Evolutionary conservation across 2,888 invertebrate species (phyloP).

Genomic region (Drosophila mimetica): DNA sequence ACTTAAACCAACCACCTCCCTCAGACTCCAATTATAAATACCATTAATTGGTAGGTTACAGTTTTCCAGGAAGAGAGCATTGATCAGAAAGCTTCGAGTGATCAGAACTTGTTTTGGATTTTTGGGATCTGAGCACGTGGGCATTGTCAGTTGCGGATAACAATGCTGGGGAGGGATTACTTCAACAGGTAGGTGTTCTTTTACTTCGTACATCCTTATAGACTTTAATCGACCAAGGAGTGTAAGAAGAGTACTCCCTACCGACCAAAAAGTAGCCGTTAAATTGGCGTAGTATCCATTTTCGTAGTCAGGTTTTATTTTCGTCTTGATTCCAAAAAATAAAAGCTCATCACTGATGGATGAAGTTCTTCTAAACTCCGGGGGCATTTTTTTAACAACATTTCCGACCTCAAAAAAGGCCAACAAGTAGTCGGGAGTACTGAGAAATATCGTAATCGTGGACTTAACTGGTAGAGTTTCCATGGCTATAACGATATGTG

Average conservation of each 20-base stretch:
- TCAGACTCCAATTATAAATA: conserved; percentile 15
- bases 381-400: not conserved
- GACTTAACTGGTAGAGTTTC: conserved; percentile 1
- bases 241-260: conserved; percentile 2
- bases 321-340: not conserved
- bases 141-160: conserved; percentile 6
- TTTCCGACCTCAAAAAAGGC: conserved; percentile 9
- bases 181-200: not conserved
- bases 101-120: not conserved
- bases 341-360: conserved; percentile 10
- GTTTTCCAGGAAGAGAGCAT: not conserved
- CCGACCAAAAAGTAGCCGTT: conserved; percentile 22
- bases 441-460: conserved; percentile 5
- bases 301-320: conserved; percentile 7
- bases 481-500: conserved; percentile 21
- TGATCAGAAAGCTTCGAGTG: not conserved
- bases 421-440: conserved; percentile 23
- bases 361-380: conserved; percentile 1
- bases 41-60: not conserved
- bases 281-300: conserved; percentile 9
- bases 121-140: conserved; percentile 8
- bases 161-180: not conserved
- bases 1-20: conserved; percentile 14
- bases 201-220: not conserved
- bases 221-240: not conserved